phyloP scores from a whole-genome alignment of 2,113 vertebrate species.

The Tragelaphus imberbis region DNA sequence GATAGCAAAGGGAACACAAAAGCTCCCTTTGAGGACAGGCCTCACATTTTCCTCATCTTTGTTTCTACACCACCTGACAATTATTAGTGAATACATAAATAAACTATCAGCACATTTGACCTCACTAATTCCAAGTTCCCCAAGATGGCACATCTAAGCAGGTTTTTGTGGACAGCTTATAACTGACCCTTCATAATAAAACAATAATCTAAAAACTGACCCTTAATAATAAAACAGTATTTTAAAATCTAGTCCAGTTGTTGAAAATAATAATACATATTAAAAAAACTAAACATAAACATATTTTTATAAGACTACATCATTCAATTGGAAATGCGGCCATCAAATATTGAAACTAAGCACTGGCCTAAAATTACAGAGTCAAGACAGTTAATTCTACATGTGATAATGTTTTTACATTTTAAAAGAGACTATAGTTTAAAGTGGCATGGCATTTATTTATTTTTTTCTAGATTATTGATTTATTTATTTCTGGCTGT shows the following conservation, averaged over 20 bases:
- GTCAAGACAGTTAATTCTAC: not conserved
- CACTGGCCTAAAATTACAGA: not conserved
- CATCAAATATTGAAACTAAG: not conserved
- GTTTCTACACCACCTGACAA: not conserved
- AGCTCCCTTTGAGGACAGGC: not conserved
- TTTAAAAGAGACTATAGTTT: not conserved
- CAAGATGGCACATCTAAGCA: not conserved
- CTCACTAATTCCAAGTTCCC: not conserved
- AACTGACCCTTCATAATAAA: slow-evolving; percentile 12
- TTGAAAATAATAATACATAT: not conserved
- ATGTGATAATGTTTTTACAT: not conserved
- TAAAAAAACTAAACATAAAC: not conserved
- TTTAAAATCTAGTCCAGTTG: not conserved
- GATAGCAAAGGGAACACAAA: not conserved
- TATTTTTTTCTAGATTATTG: not conserved
- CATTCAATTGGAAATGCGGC: not conserved
- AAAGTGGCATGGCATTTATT: not conserved
- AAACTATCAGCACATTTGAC: not conserved
- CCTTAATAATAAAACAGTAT: not conserved
- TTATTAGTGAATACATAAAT: not conserved
- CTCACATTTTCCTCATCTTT: not conserved
- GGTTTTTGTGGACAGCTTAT: not conserved
- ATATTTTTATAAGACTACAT: not conserved
- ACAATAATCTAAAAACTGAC: not conserved
- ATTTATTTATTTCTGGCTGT: not conserved